These are phyloP conservation scores for Machimus atricapillus DNA, from an alignment of 2,888 invertebrate species.

Conservation along the genomic window DNA sequence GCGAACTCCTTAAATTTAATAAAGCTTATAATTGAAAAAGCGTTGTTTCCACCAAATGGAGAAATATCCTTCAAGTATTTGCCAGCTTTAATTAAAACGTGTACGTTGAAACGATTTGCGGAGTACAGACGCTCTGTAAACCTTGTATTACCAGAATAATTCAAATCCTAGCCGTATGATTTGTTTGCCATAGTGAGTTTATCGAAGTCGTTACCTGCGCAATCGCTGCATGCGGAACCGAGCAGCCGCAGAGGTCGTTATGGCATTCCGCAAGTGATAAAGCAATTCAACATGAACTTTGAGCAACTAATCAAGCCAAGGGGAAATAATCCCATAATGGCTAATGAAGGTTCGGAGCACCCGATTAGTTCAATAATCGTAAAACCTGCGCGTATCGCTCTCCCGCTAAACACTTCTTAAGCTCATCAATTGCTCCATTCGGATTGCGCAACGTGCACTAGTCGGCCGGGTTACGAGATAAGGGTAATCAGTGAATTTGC, in stretches of 20 bases:
- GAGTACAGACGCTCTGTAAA: neutral
- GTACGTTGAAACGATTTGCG: neutral
- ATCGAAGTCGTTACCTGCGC: neutral
- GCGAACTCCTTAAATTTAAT: neutral
- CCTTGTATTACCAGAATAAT: neutral
- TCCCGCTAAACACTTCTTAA: neutral
- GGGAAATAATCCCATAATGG: neutral
- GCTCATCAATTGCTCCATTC: neutral
- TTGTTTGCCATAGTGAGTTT: neutral
- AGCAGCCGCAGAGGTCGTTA: neutral
- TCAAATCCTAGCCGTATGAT: neutral
- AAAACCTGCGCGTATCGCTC: neutral
- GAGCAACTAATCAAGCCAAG: neutral
- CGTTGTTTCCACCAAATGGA: neutral
- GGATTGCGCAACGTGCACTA: neutral
- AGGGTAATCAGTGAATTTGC: constrained; percentile 1
- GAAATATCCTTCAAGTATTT: neutral
- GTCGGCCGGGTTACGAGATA: neutral
- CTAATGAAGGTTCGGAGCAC: neutral
- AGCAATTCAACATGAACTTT: constrained; percentile 6
- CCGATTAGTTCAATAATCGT: constrained; percentile 22
- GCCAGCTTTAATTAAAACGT: neutral
- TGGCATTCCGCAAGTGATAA: neutral
- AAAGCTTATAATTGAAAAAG: neutral
- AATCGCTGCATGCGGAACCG: neutral